phyloP scores from a whole-genome alignment of 2,888 invertebrate species.

The Parasteatoda lunata region DNA sequence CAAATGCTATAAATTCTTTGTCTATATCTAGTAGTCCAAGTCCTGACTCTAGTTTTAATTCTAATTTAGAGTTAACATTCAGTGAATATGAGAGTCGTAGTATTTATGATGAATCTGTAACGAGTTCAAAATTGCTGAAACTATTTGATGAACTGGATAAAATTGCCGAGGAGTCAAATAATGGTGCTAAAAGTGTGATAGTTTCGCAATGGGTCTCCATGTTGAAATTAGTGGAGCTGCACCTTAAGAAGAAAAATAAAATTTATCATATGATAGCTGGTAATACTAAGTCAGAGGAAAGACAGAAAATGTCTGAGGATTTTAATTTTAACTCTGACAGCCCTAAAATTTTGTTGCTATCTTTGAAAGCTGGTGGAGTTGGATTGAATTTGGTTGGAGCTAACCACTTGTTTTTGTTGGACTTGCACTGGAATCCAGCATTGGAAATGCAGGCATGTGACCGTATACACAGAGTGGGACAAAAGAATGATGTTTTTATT shows the following conservation, averaged over 20 bases:
- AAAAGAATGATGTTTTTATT: slow-evolving; percentile 85
- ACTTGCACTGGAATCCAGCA: slow-evolving; percentile 98
- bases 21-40: background rate
- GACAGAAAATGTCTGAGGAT: slow-evolving; percentile 81
- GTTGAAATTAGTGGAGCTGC: slow-evolving; percentile 82
- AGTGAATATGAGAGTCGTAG: background rate
- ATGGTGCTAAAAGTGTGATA: slow-evolving; percentile 76
- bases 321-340: slow-evolving; percentile 81
- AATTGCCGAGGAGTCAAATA: slow-evolving; percentile 20
- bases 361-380: slow-evolving; percentile 94
- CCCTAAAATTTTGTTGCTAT: slow-evolving; percentile 83
- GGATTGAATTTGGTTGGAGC: slow-evolving; percentile 94
- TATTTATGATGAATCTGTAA: background rate
- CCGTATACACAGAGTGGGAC: slow-evolving; percentile 92
- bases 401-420: slow-evolving; percentile 90
- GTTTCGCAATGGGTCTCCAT: slow-evolving; percentile 96
- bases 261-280: slow-evolving; percentile 84
- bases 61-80: slow-evolving; percentile 24
- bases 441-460: slow-evolving; percentile 96
- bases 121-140: slow-evolving; percentile 41
- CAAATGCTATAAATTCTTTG: slow-evolving; percentile 20
- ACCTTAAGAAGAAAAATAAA: slow-evolving; percentile 78
- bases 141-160: slow-evolving; percentile 19
- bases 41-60: background rate
- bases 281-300: slow-evolving; percentile 81